Conservation (phyloP, 2,888 invertebrate genomes). For the Pharmacophagus antenor region DNA sequence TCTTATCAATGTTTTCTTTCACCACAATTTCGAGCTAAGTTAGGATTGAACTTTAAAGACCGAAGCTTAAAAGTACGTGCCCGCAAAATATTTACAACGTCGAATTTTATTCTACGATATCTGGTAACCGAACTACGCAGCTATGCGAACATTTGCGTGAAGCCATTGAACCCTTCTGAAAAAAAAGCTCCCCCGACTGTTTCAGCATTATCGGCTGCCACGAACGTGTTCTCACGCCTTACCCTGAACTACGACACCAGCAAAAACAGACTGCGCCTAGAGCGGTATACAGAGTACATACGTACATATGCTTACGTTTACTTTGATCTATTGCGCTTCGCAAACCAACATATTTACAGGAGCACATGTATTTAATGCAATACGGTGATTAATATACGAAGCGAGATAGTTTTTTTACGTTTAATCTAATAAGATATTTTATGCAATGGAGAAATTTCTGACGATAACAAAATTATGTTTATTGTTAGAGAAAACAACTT, state of each 20-base stretch:
- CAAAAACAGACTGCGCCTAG: constrained; percentile 54
- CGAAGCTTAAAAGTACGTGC: too few relatives aligned
- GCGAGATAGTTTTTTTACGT: background rate
- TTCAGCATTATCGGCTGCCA: constrained; percentile 54
- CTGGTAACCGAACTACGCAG: background rate
- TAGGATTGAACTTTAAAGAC: too few relatives aligned
- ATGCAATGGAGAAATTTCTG: too few relatives aligned
- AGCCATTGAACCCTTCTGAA: constrained; percentile 69
- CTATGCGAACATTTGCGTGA: constrained; percentile 50
- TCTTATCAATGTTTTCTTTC: too few relatives aligned
- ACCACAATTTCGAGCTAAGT: too few relatives aligned
- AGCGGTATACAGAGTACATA: constrained; percentile 23
- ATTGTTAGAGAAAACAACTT: too few relatives aligned
- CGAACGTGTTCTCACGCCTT: constrained; percentile 60
- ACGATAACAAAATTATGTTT: too few relatives aligned
- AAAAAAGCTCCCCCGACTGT: constrained; percentile 75
- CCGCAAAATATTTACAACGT: too few relatives aligned
- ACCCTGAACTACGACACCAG: constrained; percentile 65
- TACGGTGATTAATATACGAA: background rate
- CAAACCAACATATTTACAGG: background rate
- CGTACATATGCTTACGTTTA: constrained; percentile 23
- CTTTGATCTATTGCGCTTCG: constrained; percentile 18
- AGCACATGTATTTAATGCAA: background rate
- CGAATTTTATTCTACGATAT: too few relatives aligned
- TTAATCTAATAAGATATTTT: too few relatives aligned